Evolutionary conservation across 2,797 vertebrate species (phyloP), one percentile per base, ranked within the genome.

Genomic region (Mormyrus proboscirostris): DNA sequence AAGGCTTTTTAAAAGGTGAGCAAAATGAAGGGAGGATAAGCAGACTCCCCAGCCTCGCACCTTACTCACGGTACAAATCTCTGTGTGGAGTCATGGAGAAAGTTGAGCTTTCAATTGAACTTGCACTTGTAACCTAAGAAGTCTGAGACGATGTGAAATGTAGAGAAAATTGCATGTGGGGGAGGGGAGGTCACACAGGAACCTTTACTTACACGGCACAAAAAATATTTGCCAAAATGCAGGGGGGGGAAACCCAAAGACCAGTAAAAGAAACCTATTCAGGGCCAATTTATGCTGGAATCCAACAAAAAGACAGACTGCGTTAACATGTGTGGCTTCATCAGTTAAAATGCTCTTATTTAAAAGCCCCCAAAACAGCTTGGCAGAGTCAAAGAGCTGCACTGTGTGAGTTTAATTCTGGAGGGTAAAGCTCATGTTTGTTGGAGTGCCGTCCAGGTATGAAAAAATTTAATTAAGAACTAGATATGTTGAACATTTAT

Each of bases 341-440:
- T 87, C 65, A 12, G 47, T 88, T 90, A 47, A 88, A 88, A 90
- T 47, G 29, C n/a, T 57, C 53, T 65, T 62, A 59, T 57, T 51
- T 0, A n/a, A 53, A 41, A 14, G 50, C 53, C 87, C 16, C 8
- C 9, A 79, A 25, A 87, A 89, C 19, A 86, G 4, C 44, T 10
- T 65, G 79, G 76, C 53, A 85, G 41, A 25, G 8, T 86, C 29
- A 86, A 86, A 33, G 29, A 6, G 29, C 51, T 49, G 8, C 84
- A 29, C 22, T 84, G 82, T 84, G 82, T 51, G 82, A 29, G n/a
- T 84, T 50, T 84, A 29, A 22, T 51, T 84, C 49, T 84, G 49
- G 44, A 25, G 49, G 51, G 82, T 49, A 50, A 50, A 84, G 49
- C n/a, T 84, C 79, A 84, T 84, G 82, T 29, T 84, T 84, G 22